Base-by-base conservation (phyloP, 1,140 invertebrate genomes). In the Drosophila parvula region DNA sequence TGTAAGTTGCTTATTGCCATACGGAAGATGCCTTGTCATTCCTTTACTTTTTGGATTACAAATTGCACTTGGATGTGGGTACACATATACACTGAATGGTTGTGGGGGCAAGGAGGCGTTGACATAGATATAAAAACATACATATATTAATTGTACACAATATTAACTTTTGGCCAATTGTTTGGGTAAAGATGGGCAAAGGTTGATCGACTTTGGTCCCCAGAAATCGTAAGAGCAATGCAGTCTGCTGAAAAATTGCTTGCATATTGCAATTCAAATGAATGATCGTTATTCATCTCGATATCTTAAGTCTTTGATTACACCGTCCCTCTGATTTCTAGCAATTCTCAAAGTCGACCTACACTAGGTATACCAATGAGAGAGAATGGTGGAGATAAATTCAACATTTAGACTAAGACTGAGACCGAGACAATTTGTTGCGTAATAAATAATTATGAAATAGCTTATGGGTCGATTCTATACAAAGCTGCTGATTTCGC, bases 61-160 rank as follows among this genome's bases (percentile, higher is more conserved):
- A 88, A 85, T 85, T 85, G 82, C 83, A 85, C 83, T 88, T 85
- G 79, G 47, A 55, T 47, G 75, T 71, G 76, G 61, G 47, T 57
- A 73, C 27, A 62, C 60, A 77, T 63, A 77, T 63, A 81, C 65
- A 78, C 67, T 70, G 41, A 67, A 41, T 41, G 44, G 47, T 55
- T 36, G 30, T 44, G 18, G 41, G 50, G 50, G 51, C 53, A 40
- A 40, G 62, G 55, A 36, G 28, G 38, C 27, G 41, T 57, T 22
- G 22, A 22, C 22, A 22, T 22, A 22, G 22, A 22, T 22, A 22
- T 22, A 22, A 56, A 14, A 34, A 61, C 28, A 53, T 34, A 56
- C 34, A 48, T 30, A 64, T 34, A 44, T 53, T 38, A 44, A 44
- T 45, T 12, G 40, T 60, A 74, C 77, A 57, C 53, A 48, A 60